These are phyloP conservation scores for Chelon labrosus DNA, from an alignment of 2,797 vertebrate species.

Conservation along the genomic window DNA sequence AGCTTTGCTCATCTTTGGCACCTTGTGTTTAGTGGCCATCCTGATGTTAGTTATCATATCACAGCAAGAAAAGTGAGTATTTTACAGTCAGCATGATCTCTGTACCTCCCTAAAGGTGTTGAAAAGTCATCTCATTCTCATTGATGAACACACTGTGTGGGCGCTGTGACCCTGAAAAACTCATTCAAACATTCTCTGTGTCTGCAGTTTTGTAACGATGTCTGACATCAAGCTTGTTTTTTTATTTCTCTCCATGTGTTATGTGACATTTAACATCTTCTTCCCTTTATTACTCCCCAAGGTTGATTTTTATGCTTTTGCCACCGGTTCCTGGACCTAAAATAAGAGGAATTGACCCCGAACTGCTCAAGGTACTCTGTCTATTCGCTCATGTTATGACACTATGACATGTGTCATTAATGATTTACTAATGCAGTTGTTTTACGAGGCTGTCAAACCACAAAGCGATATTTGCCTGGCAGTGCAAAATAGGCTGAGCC, in stretches of 20 bases:
- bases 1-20: constrained; percentile 87
- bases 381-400: constrained; percentile 56
- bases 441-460: neutral
- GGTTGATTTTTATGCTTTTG: constrained; percentile 94
- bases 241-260: neutral
- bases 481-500: neutral
- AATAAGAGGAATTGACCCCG: constrained; percentile 95
- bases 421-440: no score
- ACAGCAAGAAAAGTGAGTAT: constrained; percentile 91
- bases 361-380: constrained; percentile 90
- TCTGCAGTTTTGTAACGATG: neutral
- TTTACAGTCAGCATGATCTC: neutral
- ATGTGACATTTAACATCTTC: neutral
- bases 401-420: no score
- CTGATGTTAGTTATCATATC: constrained; percentile 88
- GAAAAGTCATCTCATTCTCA: neutral
- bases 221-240: neutral
- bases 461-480: neutral
- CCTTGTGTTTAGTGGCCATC: constrained; percentile 85
- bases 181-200: no score
- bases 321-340: constrained; percentile 97
- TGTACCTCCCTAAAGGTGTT: neutral
- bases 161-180: neutral
- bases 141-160: neutral
- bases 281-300: constrained; percentile 62